Evolutionary conservation across 2,797 vertebrate species (phyloP).

Genomic region (Propithecus deckenii): DNA sequence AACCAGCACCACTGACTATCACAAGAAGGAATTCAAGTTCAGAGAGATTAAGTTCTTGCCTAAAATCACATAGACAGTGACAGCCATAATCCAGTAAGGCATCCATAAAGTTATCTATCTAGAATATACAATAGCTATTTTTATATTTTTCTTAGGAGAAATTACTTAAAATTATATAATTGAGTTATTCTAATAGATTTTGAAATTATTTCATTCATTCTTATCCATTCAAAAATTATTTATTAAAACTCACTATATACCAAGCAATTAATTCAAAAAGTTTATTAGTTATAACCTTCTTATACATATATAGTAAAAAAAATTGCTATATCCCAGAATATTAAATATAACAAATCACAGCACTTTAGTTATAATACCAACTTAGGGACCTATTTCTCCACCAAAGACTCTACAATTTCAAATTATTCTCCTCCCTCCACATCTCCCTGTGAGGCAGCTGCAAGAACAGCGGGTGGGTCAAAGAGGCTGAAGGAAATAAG

Average conservation of each 20-base stretch:
- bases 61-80: not conserved
- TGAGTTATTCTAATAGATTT: not conserved
- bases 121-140: not conserved
- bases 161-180: not conserved
- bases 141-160: not conserved
- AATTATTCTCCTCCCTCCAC: not conserved
- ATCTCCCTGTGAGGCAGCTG: not conserved
- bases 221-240: conserved; percentile 5
- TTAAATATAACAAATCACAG: conserved; percentile 34
- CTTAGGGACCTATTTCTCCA: not conserved
- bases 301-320: not conserved
- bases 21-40: not conserved
- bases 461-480: conserved; percentile 34
- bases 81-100: not conserved
- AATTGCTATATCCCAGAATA: not conserved
- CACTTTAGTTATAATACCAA: too few species aligned
- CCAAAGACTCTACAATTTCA: not conserved
- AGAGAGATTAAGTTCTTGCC: not conserved
- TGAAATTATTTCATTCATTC: not conserved
- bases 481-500: conserved; percentile 30
- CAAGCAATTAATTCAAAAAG: not conserved
- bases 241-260: not conserved
- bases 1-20: not conserved
- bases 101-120: not conserved
- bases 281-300: not conserved